Conservation (phyloP, 2,888 invertebrate genomes). For the Zygaena filipendulae region DNA sequence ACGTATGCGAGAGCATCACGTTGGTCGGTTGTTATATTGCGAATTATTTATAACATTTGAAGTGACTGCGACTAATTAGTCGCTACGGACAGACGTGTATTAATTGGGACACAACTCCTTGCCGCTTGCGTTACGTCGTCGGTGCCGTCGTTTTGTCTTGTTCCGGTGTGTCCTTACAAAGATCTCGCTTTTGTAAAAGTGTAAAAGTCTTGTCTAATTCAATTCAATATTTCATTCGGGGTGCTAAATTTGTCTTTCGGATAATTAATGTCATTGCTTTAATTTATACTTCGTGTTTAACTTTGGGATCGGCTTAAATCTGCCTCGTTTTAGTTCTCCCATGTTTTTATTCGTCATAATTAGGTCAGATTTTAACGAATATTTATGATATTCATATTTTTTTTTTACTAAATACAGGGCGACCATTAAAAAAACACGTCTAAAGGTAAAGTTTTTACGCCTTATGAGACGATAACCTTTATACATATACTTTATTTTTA, state of each 20-base stretch:
- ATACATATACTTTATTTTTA: too few relatives aligned
- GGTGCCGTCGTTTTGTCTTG: constrained; percentile 30
- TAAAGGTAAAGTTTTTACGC: too few relatives aligned
- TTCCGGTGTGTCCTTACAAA: constrained; percentile 43
- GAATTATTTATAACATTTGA: constrained; percentile 41
- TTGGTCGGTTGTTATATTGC: too few relatives aligned
- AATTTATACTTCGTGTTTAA: constrained; percentile 1
- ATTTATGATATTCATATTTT: too few relatives aligned
- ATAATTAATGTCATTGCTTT: constrained; percentile 6
- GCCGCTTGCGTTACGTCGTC: constrained; percentile 26
- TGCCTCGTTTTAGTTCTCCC: too few relatives aligned
- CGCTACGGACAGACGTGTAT: constrained; percentile 53
- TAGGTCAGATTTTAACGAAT: too few relatives aligned
- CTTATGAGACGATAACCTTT: too few relatives aligned
- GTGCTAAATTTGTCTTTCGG: constrained; percentile 20
- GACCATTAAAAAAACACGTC: too few relatives aligned
- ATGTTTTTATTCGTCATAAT: too few relatives aligned
- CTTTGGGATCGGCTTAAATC: too few relatives aligned
- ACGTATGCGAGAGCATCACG: too few relatives aligned
- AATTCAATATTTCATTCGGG: constrained; percentile 21
- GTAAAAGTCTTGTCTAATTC: constrained; percentile 20
- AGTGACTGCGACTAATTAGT: constrained; percentile 56
- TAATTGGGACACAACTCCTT: constrained; percentile 58
- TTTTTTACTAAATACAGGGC: too few relatives aligned
- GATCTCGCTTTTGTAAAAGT: constrained; percentile 22